Evolutionary conservation across 1,140 invertebrate species (phyloP).

Genomic region (Drosophila sp.): DNA sequence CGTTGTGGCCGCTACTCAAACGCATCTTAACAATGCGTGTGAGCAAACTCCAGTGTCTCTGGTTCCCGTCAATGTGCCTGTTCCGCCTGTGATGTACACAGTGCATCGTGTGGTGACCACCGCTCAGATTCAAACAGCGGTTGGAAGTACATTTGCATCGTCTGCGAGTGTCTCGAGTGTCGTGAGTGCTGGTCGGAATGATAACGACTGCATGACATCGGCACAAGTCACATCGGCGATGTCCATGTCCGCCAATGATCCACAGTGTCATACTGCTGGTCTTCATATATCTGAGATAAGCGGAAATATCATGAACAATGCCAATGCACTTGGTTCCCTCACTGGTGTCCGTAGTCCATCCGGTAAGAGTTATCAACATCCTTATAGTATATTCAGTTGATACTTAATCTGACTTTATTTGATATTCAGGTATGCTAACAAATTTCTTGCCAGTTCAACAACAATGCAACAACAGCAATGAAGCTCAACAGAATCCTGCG

Average conservation of each 20-base stretch:
- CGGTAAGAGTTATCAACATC: conserved; percentile 40
- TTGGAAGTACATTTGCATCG: conserved; percentile 80
- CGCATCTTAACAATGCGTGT: conserved; percentile 59
- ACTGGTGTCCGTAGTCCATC: conserved; percentile 57
- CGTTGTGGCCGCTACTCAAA: conserved; percentile 70
- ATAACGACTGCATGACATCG: conserved; percentile 66
- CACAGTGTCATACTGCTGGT: conserved; percentile 43
- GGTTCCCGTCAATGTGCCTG: conserved; percentile 60
- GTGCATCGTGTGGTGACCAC: conserved; percentile 83
- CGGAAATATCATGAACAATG: conserved; percentile 64
- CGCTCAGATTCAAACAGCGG: conserved; percentile 81
- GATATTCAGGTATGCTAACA: conserved; percentile 53
- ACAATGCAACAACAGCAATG: conserved; percentile 50
- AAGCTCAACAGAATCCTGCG: conserved; percentile 53
- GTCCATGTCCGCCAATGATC: conserved; percentile 53
- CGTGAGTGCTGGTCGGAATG: conserved; percentile 73
- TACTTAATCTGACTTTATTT: conserved; percentile 1
- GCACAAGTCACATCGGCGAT: conserved; percentile 60
- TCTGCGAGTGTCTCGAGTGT: conserved; percentile 83
- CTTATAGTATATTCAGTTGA: background rate
- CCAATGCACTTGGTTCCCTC: conserved; percentile 56
- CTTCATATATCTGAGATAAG: conserved; percentile 55
- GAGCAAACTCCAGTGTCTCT: conserved; percentile 64
- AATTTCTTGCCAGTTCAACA: conserved; percentile 69
- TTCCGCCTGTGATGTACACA: conserved; percentile 81